Conservation (phyloP, 1,140 invertebrate genomes). For the Drosophila orena region DNA sequence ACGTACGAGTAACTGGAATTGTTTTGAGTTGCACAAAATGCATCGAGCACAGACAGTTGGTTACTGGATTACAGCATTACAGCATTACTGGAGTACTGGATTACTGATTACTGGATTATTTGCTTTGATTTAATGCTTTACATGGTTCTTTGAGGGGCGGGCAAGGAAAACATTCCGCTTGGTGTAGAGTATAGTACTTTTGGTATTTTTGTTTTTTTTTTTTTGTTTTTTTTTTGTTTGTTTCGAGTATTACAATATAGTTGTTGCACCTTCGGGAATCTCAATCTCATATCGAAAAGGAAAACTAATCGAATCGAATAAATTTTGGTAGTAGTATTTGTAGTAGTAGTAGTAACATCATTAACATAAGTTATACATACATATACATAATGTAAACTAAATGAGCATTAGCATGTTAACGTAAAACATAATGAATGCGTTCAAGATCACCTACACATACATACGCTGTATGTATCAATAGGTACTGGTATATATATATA, state of each 20-base stretch:
- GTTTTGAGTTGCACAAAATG: constrained; percentile 71
- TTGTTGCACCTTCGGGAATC: constrained; percentile 49
- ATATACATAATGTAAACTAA: constrained; percentile 59
- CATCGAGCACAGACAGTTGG: constrained; percentile 65
- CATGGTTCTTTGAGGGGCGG: constrained; percentile 48
- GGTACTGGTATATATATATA: constrained; percentile 29
- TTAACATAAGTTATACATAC: constrained; percentile 58
- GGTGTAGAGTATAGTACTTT: constrained; percentile 46
- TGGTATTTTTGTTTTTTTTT: constrained; percentile 21
- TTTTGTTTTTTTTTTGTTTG: constrained; percentile 2
- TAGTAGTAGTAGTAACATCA: constrained; percentile 55
- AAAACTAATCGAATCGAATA: constrained; percentile 56
- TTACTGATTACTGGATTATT: constrained; percentile 57
- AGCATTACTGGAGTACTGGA: constrained; percentile 53
- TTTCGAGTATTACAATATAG: constrained; percentile 51
- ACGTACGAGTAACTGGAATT: constrained; percentile 39
- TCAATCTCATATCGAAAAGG: constrained; percentile 57
- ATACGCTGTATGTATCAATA: constrained; percentile 49
- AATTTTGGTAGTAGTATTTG: constrained; percentile 48
- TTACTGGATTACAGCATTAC: constrained; percentile 57
- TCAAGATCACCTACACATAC: constrained; percentile 59
- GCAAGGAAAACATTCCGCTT: constrained; percentile 59
- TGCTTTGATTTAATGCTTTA: constrained; percentile 75
- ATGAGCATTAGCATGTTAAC: constrained; percentile 61
- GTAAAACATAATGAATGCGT: constrained; percentile 60